Base-by-base conservation (phyloP, 2,797 vertebrate genomes). In the Notolepis coatsorum region DNA sequence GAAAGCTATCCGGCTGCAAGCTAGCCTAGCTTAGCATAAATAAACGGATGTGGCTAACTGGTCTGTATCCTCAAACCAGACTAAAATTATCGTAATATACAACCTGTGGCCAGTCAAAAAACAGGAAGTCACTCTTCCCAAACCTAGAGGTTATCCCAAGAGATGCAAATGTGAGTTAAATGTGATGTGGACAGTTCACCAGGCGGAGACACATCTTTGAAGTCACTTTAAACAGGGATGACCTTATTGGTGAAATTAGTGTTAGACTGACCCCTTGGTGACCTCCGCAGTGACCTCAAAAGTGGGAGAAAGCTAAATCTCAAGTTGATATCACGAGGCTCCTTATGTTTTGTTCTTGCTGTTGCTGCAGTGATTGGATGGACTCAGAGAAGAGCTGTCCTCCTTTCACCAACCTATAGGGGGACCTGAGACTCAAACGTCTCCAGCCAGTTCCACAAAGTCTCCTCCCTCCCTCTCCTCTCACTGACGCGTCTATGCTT, bases 401-500 rank as follows among this genome's bases (percentile, higher is more conserved):
- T 31, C 67, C 47, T 25, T 84, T 70, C 25, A 28, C 5, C 38
- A 39, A 15, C 2, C 46, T 48, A 12, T 7, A 3, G 17, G 23
- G 10, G 13, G 12, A 48, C 23, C n/a, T n/a, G 47, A 7, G 31
- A 52, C 51, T 62, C 73, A 80, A 41, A 13, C 4, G 7, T 9
- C n/a, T 3, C 3, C 10, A n/a, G n/a, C n/a, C n/a, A 39, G n/a
- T 17, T 39, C n/a, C n/a, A 39, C 13, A 41, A 30, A 15, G 37
- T 38, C 10, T 30, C 5, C 6, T 38, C 37, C n/a, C 10, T 38
- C 37, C 5, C 6, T 15, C 37, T 13, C 7, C 28, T 38, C 37
- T 38, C 75, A 80, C 30, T 65, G 76, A 64, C 67, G 81, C 65
- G 77, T 70, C 75, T 86, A 77, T 65, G 68, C 79, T 70, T 73